A percentile compares a stretch with the other conserved stretches of the same genome.
Evolutionary conservation across 2,797 vertebrate species (phyloP).

Genomic region (Poecile montanus): DNA sequence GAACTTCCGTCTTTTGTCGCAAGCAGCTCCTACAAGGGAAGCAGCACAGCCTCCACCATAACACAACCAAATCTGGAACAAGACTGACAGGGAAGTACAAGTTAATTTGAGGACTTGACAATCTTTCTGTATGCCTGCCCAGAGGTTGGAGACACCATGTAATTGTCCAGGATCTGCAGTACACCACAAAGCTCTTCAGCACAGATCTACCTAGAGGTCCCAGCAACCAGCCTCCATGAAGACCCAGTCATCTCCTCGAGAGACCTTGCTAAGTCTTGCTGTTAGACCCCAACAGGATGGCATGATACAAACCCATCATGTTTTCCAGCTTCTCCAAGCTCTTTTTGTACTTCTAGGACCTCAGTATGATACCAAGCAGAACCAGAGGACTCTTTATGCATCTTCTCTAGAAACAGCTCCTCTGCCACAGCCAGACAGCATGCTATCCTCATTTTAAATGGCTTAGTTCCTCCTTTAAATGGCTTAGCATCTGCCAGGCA

Average conservation of each 20-base stretch:
- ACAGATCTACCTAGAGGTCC: neutral
- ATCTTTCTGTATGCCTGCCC: neutral
- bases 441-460: constrained; percentile 14
- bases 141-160: neutral
- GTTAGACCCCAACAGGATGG: neutral
- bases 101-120: neutral
- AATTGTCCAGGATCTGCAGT: neutral
- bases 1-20: neutral
- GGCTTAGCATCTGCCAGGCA: neutral
- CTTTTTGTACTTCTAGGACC: neutral
- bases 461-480: constrained; percentile 24
- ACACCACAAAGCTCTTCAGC: neutral
- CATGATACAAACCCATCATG: neutral
- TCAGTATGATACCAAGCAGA: neutral
- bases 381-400: neutral
- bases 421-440: neutral
- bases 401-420: neutral
- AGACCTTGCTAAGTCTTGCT: neutral
- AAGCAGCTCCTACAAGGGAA: neutral
- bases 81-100: neutral
- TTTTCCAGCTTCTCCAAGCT: neutral
- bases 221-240: neutral
- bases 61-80: neutral
- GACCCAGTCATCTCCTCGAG: neutral
- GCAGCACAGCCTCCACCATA: neutral